Base-by-base conservation (phyloP, 2,113 vertebrate genomes). In the Cynoglossus semilaevis region DNA sequence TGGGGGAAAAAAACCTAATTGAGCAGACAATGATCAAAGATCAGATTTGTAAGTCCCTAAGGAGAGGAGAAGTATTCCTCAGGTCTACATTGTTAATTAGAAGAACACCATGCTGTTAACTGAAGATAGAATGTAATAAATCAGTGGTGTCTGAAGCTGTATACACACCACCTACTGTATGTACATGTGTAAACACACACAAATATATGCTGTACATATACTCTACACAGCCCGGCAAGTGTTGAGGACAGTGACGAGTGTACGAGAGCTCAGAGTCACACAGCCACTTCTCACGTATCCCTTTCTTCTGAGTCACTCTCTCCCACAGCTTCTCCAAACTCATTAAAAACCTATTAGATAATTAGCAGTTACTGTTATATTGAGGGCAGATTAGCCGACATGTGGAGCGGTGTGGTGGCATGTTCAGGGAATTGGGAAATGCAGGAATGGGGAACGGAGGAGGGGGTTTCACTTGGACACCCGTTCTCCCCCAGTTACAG, bases 271-370 rank as follows among this genome's bases (percentile, higher is more conserved):
- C 12, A 52, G 70, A 63, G 54, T 43, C 78, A 58, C 48, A 35
- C 13, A 5, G 22, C 2, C 22, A 29, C 2, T 29, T 29, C 22
- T 29, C 42, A 49, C 56, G 41, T 44, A 72, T n/a, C 49, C 37
- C 49, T 51, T 64, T 22, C 18, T 55, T 52, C 66, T 66, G 58
- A 51, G 18, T 63, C 64, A 58, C 67, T 62, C 51, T 17, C 58
- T 53, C 67, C 54, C 60, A 42, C 54, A 55, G 67, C 77, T 67
- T 85, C 84, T 29, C 80, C 58, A 74, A 88, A 89, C 87, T 89
- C 88, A 89, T 89, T 89, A 89, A 87, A 88, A 86, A 66, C 77
- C 75, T 82, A 86, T 88, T 82, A 88, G 87, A 87, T 88, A 83
- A 85, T 89, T 87, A 87, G 85, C 81, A 83, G 84, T 87, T 86